A percentile compares a stretch with the other conserved stretches of the same genome.
phyloP scores from a whole-genome alignment of 2,888 invertebrate genomes.

The Conchocele bisecta region DNA sequence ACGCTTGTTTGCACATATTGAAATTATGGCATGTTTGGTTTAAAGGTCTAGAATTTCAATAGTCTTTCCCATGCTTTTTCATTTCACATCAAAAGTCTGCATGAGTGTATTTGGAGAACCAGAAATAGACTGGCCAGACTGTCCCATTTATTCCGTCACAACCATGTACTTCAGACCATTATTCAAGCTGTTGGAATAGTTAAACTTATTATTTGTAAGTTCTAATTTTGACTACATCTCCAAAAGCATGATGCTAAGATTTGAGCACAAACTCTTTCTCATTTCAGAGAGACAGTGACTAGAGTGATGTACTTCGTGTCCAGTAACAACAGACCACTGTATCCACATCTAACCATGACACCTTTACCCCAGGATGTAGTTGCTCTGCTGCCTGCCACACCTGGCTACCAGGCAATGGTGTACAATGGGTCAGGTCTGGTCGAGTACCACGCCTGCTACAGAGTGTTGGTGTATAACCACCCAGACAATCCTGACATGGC shows the following conservation, averaged over 20 bases:
- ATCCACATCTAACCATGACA: conserved; percentile 49
- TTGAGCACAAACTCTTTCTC: neutral
- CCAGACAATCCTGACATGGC: conserved; percentile 22
- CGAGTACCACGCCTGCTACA: conserved; percentile 26
- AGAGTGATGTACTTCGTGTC: conserved; percentile 51
- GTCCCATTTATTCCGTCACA: too few species aligned
- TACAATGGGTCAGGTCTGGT: conserved; percentile 27
- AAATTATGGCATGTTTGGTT: too few species aligned
- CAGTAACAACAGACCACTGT: conserved; percentile 19
- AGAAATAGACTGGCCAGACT: too few species aligned
- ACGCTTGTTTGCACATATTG: too few species aligned
- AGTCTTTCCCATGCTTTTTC: too few species aligned
- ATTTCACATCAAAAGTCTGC: too few species aligned
- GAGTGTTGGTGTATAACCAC: conserved; percentile 21
- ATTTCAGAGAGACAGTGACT: conserved; percentile 49
- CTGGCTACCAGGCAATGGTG: conserved; percentile 9
- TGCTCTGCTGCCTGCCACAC: neutral
- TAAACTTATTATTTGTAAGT: neutral
- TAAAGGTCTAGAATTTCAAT: too few species aligned
- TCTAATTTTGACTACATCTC: neutral
- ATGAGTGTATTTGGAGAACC: too few species aligned
- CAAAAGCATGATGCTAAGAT: neutral
- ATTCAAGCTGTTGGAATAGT: neutral
- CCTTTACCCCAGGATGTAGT: conserved; percentile 21
- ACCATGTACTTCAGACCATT: too few species aligned